Base-by-base conservation (phyloP, 2,888 invertebrate genomes). In the Drosophila yooni region DNA sequence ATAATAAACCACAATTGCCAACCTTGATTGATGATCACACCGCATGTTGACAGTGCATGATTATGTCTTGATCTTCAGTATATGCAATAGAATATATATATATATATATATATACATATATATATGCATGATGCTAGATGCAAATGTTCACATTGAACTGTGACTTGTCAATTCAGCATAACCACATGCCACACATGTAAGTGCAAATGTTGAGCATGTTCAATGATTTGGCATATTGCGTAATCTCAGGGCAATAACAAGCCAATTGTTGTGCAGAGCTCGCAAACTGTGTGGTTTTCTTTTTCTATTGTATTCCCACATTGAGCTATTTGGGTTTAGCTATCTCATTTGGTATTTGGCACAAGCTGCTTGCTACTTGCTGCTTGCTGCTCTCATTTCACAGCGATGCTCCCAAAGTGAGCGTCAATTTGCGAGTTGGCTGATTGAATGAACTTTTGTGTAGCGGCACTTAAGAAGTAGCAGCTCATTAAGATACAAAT, bases 91-190 rank as follows among this genome's bases (percentile, higher is more conserved):
- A 21, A 7, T 4, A 33, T 7, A 31, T 29, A 51, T n/a, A 27
- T 33, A 33, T 33, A 33, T 31, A 2, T 31, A 10, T 10, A 31
- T 10, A 10, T n/a, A n/a, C n/a, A n/a, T 33, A 10, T 11, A 33
- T 10, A 33, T 10, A 33, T 33, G 10, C 31, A 33, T 33, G 31
- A 33, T 33, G 31, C 25, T 7, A 53, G 36, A 43, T 52, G 40
- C 56, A 61, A 51, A 38, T 62, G 10, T 61, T 56, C 51, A 48
- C 61, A 74, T 79, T 74, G 74, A 66, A 73, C 74, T 63, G 25
- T 67, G 67, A 74, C 60, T 67, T 52, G 56, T 63, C 73, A 70
- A 40, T 57, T 38, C 21, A 33, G 36, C n/a, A 48, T n/a, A 66
- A 52, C 15, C 29, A 52, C 25, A 46, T 3, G 7, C 21, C 15